Base-by-base conservation (phyloP, 2,797 vertebrate species). In the Nothura maculosa region DNA sequence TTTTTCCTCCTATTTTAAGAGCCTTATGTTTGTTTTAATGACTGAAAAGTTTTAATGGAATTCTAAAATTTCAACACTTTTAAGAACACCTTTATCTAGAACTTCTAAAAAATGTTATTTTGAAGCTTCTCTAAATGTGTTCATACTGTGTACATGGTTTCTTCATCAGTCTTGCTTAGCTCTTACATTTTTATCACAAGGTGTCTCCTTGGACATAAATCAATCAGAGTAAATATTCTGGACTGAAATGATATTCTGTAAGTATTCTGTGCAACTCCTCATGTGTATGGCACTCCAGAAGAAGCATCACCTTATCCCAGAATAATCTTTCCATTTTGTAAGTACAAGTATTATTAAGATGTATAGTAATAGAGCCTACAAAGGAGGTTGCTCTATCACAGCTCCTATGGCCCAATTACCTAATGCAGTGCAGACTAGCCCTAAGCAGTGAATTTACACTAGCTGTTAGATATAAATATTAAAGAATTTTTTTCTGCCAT, bases 31-130 rank as follows among this genome's bases (percentile, higher is more conserved):
- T 76, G 10, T 32, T 84, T 47, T 58, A 20, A 81, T 48, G 28
- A 43, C 30, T 11, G 45, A 14, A 43, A 55, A 73, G 60, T 28
- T 55, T 73, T 45, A 27, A 16, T 0, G 0, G 22, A 52, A 66
- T 83, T 79, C 45, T 80, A 68, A 78, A 81, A 81, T 64, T 3
- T 85, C 40, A 50, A 48, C 34, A 84, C 45, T 90, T 62, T 55
- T 22, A 89, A 83, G 50, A 80, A 13, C 8, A 36, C 0, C 10
- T 34, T 74, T 64, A 45, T 38, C 40, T 20, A 78, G 60, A 76
- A 45, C 32, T 52, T 28, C 1, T 7, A 14, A 67, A 67, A 40
- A 42, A 5, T 11, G 2, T 13, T 78, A 17, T 66, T 85, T 78
- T 47, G 66, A 58, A 92, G 25, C 21, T 61, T 16, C 12, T 75